These are phyloP conservation scores for Pseudorasbora parva DNA, from an alignment of 2,113 vertebrate species.

Conservation along the genomic window DNA sequence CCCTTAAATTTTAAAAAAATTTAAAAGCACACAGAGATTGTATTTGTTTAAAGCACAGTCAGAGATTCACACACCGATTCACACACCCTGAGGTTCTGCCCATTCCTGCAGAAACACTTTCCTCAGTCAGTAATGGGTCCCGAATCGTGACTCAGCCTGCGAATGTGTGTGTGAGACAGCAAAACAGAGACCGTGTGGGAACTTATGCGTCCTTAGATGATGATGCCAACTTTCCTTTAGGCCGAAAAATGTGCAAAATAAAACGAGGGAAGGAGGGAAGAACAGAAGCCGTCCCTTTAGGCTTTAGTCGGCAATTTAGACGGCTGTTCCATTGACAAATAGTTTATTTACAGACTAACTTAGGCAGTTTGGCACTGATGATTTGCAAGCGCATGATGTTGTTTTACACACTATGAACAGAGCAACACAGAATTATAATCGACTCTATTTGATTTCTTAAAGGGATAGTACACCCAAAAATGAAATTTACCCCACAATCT, in stretches of 20 bases:
- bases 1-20: too few species aligned
- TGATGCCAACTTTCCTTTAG: constrained; percentile 58
- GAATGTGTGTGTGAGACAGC: constrained; percentile 40
- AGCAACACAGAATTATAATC: not conserved
- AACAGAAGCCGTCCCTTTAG: not conserved
- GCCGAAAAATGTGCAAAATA: constrained; percentile 36
- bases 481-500: too few species aligned
- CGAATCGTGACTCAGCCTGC: constrained; percentile 53
- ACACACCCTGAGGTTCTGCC: not conserved
- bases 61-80: too few species aligned
- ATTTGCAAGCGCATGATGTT: not conserved
- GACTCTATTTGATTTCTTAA: not conserved
- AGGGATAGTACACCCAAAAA: too few species aligned
- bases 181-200: constrained; percentile 22
- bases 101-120: constrained; percentile 52
- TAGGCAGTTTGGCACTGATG: not conserved
- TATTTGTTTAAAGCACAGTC: too few species aligned
- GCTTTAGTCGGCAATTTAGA: not conserved
- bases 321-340: not conserved
- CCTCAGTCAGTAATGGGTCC: constrained; percentile 36
- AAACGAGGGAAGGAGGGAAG: constrained; percentile 3
- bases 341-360: not conserved
- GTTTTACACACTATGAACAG: not conserved
- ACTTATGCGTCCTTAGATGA: constrained; percentile 8
- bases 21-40: too few species aligned